These are phyloP conservation scores for Ormyrus labotus DNA, from an alignment of 2,888 invertebrate species.

Conservation along the genomic window DNA sequence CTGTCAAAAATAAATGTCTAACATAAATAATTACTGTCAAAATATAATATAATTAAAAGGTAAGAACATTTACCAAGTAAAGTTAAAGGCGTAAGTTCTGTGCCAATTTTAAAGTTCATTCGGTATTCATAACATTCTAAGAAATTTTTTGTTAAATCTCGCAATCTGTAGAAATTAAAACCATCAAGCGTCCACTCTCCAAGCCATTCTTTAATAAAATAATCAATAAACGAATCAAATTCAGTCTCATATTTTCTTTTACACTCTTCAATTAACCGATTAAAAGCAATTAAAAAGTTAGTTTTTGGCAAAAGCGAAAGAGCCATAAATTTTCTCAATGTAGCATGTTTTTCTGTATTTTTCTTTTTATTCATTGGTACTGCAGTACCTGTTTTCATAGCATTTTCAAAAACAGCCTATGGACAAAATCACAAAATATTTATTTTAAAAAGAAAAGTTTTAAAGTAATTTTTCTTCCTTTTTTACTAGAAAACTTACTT, in stretches of 20 bases:
- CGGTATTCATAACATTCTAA: slow-evolving; percentile 10
- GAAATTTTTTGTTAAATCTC: slow-evolving; percentile 10
- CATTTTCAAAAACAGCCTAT: slow-evolving; percentile 10
- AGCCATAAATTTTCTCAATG: slow-evolving; percentile 14
- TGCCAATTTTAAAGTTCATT: not conserved
- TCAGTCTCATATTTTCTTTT: not conserved
- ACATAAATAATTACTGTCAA: not conserved
- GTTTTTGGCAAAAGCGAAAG: slow-evolving; percentile 15
- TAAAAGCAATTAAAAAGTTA: not conserved
- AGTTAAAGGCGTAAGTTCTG: not conserved
- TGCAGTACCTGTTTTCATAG: slow-evolving; percentile 1
- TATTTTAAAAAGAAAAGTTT: no score
- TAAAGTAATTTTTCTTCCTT: not conserved
- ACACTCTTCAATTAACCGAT: slow-evolving; percentile 9
- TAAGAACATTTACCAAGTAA: slow-evolving; percentile 13
- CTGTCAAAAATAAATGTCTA: not conserved
- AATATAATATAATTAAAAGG: not conserved
- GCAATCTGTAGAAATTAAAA: slow-evolving; percentile 3
- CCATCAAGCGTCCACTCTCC: slow-evolving; percentile 10
- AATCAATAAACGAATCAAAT: slow-evolving; percentile 19
- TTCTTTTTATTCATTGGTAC: not conserved
- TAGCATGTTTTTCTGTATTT: slow-evolving; percentile 10
- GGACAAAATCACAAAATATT: not conserved
- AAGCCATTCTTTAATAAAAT: slow-evolving; percentile 9
- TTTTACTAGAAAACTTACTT: not conserved